phyloP scores from a whole-genome alignment of 2,797 vertebrate species.

The Coreius guichenoti region DNA sequence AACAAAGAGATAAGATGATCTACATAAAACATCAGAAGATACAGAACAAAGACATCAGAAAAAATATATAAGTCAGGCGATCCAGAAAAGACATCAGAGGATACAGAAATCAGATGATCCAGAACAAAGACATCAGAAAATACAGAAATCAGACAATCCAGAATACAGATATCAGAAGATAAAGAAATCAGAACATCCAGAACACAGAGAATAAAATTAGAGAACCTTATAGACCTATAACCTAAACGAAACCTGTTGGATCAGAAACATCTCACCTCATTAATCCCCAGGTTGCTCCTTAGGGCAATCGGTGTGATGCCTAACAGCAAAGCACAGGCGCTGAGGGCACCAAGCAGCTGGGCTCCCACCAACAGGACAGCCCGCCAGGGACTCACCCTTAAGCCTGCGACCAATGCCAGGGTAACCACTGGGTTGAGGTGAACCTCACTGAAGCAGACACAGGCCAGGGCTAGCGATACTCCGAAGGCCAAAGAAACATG shows the following conservation, averaged over 20 bases:
- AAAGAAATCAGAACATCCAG: neutral
- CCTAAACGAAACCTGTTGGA: neutral
- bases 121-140: neutral
- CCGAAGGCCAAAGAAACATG: slow-evolving; percentile 57
- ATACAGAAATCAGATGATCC: neutral
- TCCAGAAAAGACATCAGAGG: neutral
- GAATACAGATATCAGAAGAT: neutral
- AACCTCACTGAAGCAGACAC: slow-evolving; percentile 48
- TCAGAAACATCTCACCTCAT: slow-evolving; percentile 52
- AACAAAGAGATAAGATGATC: neutral
- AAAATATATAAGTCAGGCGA: neutral
- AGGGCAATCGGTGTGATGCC: slow-evolving; percentile 24
- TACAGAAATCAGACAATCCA: neutral
- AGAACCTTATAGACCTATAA: neutral
- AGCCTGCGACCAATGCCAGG: slow-evolving; percentile 50
- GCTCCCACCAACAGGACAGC: slow-evolving; percentile 53
- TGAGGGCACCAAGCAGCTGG: slow-evolving; percentile 58
- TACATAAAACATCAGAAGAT: neutral
- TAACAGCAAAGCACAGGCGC: slow-evolving; percentile 45
- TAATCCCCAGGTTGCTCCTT: slow-evolving; percentile 44
- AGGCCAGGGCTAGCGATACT: slow-evolving; percentile 39
- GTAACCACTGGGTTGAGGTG: slow-evolving; percentile 63
- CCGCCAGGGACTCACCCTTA: slow-evolving; percentile 51
- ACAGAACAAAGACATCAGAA: neutral
- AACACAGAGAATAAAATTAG: neutral